These are phyloP conservation scores for Drosophila persimilis DNA, from an alignment of 1,140 invertebrate species.

Conservation along the genomic window DNA sequence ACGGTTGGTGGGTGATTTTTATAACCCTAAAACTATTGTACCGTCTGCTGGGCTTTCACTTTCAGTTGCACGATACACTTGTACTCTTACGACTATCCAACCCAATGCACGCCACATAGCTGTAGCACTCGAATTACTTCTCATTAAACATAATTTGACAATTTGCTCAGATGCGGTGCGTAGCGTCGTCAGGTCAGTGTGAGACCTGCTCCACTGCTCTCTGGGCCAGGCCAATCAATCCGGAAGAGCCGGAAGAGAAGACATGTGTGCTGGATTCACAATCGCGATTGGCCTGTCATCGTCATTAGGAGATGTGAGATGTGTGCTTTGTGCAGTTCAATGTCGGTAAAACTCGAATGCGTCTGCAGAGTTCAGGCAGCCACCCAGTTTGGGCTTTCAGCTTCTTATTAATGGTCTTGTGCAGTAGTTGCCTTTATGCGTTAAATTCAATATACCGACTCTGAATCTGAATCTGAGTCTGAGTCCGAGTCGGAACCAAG, in stretches of 20 bases:
- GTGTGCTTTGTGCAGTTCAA: conserved; percentile 62
- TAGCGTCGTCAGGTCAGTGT: background rate
- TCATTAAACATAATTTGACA: conserved; percentile 61
- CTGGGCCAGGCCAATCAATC: conserved; percentile 16
- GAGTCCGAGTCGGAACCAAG: conserved; percentile 2
- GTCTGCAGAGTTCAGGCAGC: conserved; percentile 61
- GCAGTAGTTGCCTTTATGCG: conserved; percentile 66
- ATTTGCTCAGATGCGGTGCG: conserved; percentile 18
- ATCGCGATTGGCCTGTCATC: conserved; percentile 24
- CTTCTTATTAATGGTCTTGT: conserved; percentile 70
- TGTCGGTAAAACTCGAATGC: conserved; percentile 42
- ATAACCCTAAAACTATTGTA: background rate
- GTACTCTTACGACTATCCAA: conserved; percentile 12
- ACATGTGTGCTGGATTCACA: conserved; percentile 9
- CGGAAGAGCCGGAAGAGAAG: conserved; percentile 40
- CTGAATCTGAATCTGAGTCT: too few relatives aligned
- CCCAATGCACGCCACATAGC: conserved; percentile 37
- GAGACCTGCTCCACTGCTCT: conserved; percentile 10
- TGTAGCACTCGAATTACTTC: conserved; percentile 25
- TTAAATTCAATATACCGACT: conserved; percentile 68
- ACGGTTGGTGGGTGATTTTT: background rate
- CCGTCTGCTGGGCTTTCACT: conserved; percentile 49
- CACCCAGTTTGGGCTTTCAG: conserved; percentile 46
- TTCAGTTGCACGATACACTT: conserved; percentile 19
- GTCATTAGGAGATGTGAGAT: conserved; percentile 10